phyloP scores from a whole-genome alignment of 2,113 vertebrate genomes.

The Scolopax mira region DNA sequence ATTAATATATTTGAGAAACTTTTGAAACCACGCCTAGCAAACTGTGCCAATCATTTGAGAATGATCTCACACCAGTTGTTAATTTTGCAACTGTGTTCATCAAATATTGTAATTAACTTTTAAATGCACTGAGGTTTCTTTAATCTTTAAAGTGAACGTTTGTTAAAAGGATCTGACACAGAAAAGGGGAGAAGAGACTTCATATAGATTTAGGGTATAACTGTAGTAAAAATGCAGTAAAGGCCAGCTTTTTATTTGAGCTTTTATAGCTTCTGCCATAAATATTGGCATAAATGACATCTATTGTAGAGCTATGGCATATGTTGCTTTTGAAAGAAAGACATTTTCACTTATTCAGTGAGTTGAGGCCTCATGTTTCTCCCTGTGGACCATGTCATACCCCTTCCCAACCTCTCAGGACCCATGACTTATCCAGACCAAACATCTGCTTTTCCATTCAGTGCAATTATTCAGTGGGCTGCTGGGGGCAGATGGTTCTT shows the following conservation, averaged over 20 bases:
- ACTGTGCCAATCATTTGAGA: not conserved
- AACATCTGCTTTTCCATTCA: conserved; percentile 56
- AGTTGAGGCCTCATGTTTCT: conserved; percentile 43
- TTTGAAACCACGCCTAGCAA: not conserved
- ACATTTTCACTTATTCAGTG: conserved; percentile 13
- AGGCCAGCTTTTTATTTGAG: not conserved
- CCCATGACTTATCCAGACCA: conserved; percentile 19
- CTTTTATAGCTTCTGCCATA: not conserved
- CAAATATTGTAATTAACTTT: not conserved
- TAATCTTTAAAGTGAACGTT: not conserved
- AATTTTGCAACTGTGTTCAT: not conserved
- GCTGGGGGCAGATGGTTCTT: conserved; percentile 51
- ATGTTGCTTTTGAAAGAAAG: conserved; percentile 44
- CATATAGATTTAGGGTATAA: not conserved
- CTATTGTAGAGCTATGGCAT: not conserved
- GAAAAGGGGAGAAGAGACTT: not conserved
- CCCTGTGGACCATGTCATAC: conserved; percentile 23
- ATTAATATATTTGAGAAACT: not conserved
- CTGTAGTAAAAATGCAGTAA: not conserved
- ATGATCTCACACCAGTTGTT: not conserved
- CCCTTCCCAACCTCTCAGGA: conserved; percentile 39
- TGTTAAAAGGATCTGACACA: not conserved
- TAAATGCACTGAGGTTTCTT: not conserved
- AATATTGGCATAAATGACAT: not conserved
- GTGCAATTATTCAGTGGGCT: conserved; percentile 31